Base-by-base conservation (phyloP, 2,113 vertebrate genomes). In the Corythornis madagascariensis region DNA sequence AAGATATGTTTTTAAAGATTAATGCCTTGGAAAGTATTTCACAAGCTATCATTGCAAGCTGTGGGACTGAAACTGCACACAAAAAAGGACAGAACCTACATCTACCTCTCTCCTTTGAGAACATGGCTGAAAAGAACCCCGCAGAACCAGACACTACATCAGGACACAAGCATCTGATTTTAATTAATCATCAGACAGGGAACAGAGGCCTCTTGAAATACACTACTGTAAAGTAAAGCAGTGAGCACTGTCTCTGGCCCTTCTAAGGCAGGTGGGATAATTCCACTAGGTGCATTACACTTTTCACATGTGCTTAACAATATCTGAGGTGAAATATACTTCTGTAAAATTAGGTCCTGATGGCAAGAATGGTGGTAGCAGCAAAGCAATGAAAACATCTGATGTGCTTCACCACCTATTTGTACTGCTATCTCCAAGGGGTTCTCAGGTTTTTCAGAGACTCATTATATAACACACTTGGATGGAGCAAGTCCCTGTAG, bases 21-120 rank as follows among this genome's bases (percentile, higher is more conserved):
- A 86, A 80, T 17, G 67, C n/a, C 47, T 89, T 73, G 66, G 56
- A 87, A 91, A 93, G 33, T 17, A 70, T 83, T 96, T 94, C n/a
- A 52, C 35, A 83, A 85, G 60, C 28, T 11, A 72, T 57, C 42
- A 52, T 25, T 55, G 33, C 17, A 59, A 82, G 29, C 7, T 1
- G 0, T 21, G 25, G 8, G 88, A 88, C 47, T 70, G 56, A 70
- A 87, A 91, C 21, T 4, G 33, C 33, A 33, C 13, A 31, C 70
- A 85, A 73, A 52, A 66, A 87, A 43, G 22, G 64, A 63, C 3
- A 59, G 80, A 74, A 61, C 20, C 80, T 40, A 65, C 9, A 70
- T 18, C n/a, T 29, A 60, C 26, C 16, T 61, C 59, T 81, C 38
- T 63, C 53, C 16, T 76, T 59, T 19, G 52, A 70, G 59, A 64